These are phyloP conservation scores for Carettochelys insculpta DNA, from an alignment of 2,113 vertebrate genomes.

Conservation along the genomic window DNA sequence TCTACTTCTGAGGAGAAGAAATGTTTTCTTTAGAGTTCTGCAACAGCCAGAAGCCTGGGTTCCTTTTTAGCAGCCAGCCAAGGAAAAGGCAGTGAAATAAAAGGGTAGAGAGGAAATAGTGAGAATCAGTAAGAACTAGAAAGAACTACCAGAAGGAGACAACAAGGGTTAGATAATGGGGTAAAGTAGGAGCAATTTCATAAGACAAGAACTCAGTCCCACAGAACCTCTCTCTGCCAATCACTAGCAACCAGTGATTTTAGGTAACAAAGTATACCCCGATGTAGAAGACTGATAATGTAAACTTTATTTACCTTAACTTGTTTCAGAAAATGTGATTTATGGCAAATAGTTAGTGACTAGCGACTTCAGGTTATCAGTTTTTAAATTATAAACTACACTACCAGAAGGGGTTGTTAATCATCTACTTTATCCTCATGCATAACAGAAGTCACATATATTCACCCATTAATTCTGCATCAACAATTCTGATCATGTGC, in stretches of 20 bases:
- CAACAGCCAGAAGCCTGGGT: background rate
- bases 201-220: rapidly evolving
- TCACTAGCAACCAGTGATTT: rapidly evolving
- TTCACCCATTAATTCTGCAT: background rate
- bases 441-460: rapidly evolving
- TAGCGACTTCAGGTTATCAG: background rate
- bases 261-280: rapidly evolving
- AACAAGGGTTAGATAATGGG: background rate
- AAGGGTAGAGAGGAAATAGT: background rate
- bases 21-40: background rate
- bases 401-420: background rate
- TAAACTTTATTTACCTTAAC: background rate
- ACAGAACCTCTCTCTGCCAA: rapidly evolving
- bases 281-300: background rate
- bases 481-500: rapidly evolving
- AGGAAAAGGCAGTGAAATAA: background rate
- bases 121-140: background rate
- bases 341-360: rapidly evolving
- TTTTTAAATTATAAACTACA: background rate
- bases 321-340: rapidly evolving
- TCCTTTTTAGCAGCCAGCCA: background rate
- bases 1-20: background rate
- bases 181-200: background rate
- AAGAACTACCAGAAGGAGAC: background rate
- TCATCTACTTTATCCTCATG: background rate